Base-by-base conservation (phyloP, 1,140 invertebrate genomes). In the Dinoponera quadriceps region DNA sequence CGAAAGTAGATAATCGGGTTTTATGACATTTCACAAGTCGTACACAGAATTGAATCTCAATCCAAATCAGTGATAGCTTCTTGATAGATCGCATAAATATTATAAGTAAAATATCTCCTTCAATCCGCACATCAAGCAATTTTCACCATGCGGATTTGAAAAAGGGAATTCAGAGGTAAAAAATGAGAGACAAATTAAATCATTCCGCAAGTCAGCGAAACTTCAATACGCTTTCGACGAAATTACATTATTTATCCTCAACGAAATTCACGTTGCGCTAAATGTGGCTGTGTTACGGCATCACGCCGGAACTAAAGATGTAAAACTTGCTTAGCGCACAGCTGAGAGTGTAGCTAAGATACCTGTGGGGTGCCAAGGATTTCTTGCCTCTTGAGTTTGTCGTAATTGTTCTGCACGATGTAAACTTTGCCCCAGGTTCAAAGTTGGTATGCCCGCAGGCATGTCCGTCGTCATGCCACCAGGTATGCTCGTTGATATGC, bases 331-430 rank as follows among this genome's bases (percentile, higher is more conserved):
- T 65, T 78, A 27, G 51, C 5, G 20, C 54, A 33, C 75, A 25
- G 22, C n/a, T 75, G 54, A 44, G 60, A 80, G n/a, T 69, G 49
- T 83, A 27, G 22, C n/a, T 77, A 57, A 44, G 62, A 81, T 88
- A 90, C 89, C 89, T 85, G 87, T 68, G 69, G 80, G 60, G n/a
- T 86, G 89, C 29, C 87, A 73, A 20, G 60, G 57, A 62, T 63
- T 87, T 38, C 77, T 85, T 20, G 72, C 18, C 13, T 74, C 59
- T 55, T 84, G 74, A 60, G 74, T 60, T 48, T 83, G 74, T 60
- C 80, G 85, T 20, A 85, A 29, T 22, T 88, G 86, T 29, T 78
- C 85, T 11, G 65, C 3, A n/a, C 83, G 72, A 55, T 88, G 87
- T 73, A 88, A 78, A 84, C 72, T 86, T 69, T 85, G 81, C 5